Conservation (phyloP, 2,797 vertebrate species). For the Enteromius argenteus region DNA sequence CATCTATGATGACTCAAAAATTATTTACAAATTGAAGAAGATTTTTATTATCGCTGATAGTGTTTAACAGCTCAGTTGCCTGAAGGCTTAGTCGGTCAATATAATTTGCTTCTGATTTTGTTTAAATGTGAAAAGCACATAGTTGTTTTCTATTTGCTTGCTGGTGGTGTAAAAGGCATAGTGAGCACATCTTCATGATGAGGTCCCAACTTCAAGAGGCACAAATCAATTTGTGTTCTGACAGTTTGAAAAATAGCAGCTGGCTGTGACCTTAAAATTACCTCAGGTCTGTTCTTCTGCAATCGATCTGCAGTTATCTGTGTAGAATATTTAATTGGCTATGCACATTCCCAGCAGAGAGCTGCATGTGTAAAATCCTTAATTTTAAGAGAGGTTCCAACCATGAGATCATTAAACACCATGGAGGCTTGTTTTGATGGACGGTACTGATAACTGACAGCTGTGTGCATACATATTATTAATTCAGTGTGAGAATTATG, state of each 20-base stretch:
- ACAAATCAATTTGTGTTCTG: constrained; percentile 63
- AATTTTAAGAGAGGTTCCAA: constrained; percentile 45
- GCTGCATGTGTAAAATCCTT: constrained; percentile 39
- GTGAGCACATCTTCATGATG: constrained; percentile 52
- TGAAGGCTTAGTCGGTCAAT: background rate
- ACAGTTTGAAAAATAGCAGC: constrained; percentile 65
- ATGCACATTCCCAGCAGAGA: constrained; percentile 43
- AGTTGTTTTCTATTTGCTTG: constrained; percentile 22
- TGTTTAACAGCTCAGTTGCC: background rate
- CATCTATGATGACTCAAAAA: background rate
- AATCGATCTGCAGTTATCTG: constrained; percentile 65
- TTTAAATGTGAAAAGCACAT: background rate
- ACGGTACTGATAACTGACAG: constrained; percentile 37
- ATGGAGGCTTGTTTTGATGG: constrained; percentile 14
- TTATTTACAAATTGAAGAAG: background rate
- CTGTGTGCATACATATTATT: constrained; percentile 39
- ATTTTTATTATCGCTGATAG: background rate
- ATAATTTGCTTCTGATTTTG: constrained; percentile 12
- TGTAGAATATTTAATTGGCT: constrained; percentile 64
- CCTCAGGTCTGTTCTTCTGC: constrained; percentile 57
- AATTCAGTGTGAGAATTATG: constrained; percentile 37
- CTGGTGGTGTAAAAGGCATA: constrained; percentile 12
- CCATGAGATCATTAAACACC: constrained; percentile 50
- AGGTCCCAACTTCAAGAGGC: constrained; percentile 47
- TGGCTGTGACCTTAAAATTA: constrained; percentile 65